These are phyloP conservation scores for Eremobia ochroleuca DNA, from an alignment of 2,888 invertebrate species.

Conservation along the genomic window DNA sequence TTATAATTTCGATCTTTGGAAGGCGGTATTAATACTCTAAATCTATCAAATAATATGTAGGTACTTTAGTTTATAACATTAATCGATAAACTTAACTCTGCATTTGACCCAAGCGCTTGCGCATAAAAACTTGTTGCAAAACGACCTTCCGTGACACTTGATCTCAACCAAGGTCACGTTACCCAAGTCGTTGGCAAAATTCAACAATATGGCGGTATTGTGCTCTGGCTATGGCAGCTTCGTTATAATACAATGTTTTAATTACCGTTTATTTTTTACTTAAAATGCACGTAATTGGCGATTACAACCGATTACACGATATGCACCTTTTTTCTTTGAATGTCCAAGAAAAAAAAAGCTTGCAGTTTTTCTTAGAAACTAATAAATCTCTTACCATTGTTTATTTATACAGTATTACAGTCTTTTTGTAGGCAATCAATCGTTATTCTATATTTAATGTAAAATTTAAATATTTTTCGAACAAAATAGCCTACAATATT, in stretches of 20 bases:
- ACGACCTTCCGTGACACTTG: conserved; percentile 69
- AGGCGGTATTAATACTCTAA: background rate
- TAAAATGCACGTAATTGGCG: no score
- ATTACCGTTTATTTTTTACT: no score
- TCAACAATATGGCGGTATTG: conserved; percentile 55
- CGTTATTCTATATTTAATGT: no score
- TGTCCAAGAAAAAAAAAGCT: no score
- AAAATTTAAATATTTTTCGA: no score
- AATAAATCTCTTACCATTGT: no score
- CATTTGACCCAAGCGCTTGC: conserved; percentile 39
- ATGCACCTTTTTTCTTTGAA: no score
- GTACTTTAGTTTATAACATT: background rate
- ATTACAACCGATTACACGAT: no score
- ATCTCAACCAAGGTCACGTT: conserved; percentile 70
- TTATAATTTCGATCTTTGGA: background rate
- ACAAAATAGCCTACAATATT: no score
- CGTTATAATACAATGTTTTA: conserved; percentile 14
- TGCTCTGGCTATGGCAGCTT: conserved; percentile 2
- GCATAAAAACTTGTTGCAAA: conserved; percentile 63
- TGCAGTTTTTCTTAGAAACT: no score
- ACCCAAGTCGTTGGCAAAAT: conserved; percentile 51
- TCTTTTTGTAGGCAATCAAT: no score
- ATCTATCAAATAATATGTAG: background rate
- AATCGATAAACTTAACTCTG: conserved; percentile 23
- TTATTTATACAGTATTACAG: no score